These are phyloP conservation scores for Lagocephalus sceleratus DNA, from an alignment of 2,797 vertebrate genomes.

Conservation along the genomic window DNA sequence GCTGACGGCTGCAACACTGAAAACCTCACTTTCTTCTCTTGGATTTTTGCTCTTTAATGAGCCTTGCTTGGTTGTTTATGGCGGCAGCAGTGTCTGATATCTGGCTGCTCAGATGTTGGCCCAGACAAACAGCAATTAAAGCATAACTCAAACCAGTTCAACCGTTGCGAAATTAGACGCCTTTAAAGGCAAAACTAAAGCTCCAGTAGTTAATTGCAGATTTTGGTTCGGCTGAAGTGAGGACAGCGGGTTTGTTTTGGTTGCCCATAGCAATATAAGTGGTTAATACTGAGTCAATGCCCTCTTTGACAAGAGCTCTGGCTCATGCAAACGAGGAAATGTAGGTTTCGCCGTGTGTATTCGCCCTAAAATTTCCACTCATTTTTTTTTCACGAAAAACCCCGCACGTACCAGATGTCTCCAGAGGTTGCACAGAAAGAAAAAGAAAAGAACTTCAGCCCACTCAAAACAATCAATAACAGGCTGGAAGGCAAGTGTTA, in stretches of 20 bases:
- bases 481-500: slow-evolving; percentile 25
- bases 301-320: not conserved
- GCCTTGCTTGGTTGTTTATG: slow-evolving; percentile 12
- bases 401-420: slow-evolving; percentile 31
- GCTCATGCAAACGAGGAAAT: not conserved
- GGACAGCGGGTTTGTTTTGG: not conserved
- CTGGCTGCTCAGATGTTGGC: slow-evolving; percentile 14
- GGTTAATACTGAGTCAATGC: no score
- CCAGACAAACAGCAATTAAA: not conserved
- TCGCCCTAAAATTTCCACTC: not conserved
- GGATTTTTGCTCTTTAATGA: slow-evolving; percentile 8
- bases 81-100: slow-evolving; percentile 8
- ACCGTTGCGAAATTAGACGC: not conserved
- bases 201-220: not conserved
- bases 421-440: slow-evolving; percentile 28
- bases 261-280: no score
- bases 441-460: slow-evolving; percentile 43
- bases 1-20: slow-evolving; percentile 20
- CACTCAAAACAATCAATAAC: slow-evolving; percentile 53
- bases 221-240: not conserved
- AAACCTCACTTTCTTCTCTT: slow-evolving; percentile 18
- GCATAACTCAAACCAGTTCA: not conserved
- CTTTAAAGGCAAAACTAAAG: not conserved
- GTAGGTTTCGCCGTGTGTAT: not conserved
- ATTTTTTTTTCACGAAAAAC: slow-evolving; percentile 16